Evolutionary conservation across 2,797 vertebrate genomes (phyloP).

Genomic region (Buceros bicornis): DNA sequence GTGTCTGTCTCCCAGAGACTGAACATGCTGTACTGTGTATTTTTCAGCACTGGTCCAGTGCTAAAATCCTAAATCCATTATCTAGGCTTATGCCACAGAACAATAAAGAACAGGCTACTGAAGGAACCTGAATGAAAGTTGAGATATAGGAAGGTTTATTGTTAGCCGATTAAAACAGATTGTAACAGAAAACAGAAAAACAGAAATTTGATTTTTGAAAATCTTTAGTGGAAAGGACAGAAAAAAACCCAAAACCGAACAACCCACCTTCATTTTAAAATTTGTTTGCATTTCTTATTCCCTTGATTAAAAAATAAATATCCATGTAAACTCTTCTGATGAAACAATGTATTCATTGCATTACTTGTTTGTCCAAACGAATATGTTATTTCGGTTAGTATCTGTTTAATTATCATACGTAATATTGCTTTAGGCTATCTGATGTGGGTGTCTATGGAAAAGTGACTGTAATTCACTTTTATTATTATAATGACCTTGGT

Average conservation of each 20-base stretch:
- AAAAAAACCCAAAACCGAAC: background rate
- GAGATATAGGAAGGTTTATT: background rate
- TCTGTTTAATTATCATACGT: slow-evolving; percentile 23
- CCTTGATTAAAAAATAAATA: slow-evolving; percentile 26
- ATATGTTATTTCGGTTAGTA: slow-evolving; percentile 22
- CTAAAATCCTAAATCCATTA: slow-evolving; percentile 51
- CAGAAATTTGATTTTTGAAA: background rate
- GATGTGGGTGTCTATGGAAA: background rate
- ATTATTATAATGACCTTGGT: slow-evolving; percentile 66
- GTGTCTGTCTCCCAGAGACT: slow-evolving; percentile 33
- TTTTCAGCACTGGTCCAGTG: slow-evolving; percentile 15
- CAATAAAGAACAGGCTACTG: slow-evolving; percentile 1
- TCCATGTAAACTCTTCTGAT: background rate
- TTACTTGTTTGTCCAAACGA: slow-evolving; percentile 35
- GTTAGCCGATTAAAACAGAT: background rate
- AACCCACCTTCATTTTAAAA: accelerated
- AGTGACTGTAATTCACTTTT: slow-evolving; percentile 57
- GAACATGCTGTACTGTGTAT: slow-evolving; percentile 22
- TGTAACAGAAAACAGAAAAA: background rate
- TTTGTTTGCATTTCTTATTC: background rate
- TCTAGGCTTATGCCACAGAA: background rate
- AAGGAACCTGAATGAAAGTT: background rate
- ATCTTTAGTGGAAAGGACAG: background rate
- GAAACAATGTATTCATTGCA: background rate
- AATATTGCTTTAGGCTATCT: slow-evolving; percentile 26